Evolutionary conservation across 1,140 invertebrate species (phyloP).

Genomic region (Camponotus pennsylvanicus): DNA sequence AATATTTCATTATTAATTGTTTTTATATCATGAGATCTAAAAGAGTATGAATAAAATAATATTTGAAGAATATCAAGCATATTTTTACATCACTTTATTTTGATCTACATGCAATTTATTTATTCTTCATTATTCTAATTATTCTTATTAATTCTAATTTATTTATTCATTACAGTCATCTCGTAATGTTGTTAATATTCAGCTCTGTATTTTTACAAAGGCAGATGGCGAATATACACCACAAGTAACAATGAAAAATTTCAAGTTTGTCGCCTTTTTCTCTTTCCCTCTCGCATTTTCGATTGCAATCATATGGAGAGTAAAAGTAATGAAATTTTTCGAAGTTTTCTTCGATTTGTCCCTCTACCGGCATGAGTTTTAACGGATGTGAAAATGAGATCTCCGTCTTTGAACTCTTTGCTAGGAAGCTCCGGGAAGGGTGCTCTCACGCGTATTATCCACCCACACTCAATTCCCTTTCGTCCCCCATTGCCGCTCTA

Average conservation of each 20-base stretch:
- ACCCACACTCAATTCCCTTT: constrained; percentile 40
- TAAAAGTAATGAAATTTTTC: constrained; percentile 47
- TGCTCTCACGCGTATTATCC: constrained; percentile 59
- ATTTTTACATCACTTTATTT: neutral
- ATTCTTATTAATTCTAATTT: constrained; percentile 15
- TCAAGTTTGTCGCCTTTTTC: neutral
- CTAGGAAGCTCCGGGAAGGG: constrained; percentile 18
- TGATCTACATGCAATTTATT: neutral
- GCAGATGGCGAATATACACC: neutral
- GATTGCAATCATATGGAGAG: constrained; percentile 22
- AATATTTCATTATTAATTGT: neutral
- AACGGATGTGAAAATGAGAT: constrained; percentile 51
- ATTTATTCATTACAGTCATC: constrained; percentile 16
- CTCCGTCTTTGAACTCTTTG: constrained; percentile 52
- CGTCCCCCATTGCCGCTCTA: neutral
- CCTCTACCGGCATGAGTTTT: constrained; percentile 21
- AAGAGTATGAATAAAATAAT: neutral
- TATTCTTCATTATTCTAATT: neutral
- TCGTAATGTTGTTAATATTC: constrained; percentile 29
- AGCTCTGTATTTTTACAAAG: constrained; percentile 13
- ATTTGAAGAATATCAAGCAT: constrained; percentile 12
- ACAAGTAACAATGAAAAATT: constrained; percentile 4
- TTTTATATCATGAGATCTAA: neutral
- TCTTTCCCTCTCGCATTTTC: neutral
- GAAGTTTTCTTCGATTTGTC: constrained; percentile 43